A percentile compares a stretch with the other conserved stretches of the same genome.
Conservation (phyloP, 2,113 vertebrate genomes). For the Upupa epops region DNA sequence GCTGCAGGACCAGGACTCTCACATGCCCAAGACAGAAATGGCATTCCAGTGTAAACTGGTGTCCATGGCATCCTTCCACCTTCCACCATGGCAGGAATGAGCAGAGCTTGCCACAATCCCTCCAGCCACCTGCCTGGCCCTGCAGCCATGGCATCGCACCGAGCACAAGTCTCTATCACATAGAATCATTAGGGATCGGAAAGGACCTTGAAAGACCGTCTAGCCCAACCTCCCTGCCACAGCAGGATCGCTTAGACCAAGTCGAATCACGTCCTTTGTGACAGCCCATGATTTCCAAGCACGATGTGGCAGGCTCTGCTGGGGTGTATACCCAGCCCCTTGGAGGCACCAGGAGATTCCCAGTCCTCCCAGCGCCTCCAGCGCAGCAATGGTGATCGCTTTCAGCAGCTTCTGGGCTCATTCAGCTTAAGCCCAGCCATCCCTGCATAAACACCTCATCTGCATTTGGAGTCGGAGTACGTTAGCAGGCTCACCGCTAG, state of each 20-base stretch:
- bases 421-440: neutral
- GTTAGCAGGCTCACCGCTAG: neutral
- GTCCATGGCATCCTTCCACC: neutral
- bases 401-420: neutral
- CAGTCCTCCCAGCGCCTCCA: neutral
- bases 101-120: neutral
- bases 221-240: too few relatives aligned
- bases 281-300: neutral
- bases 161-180: neutral
- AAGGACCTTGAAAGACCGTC: too few relatives aligned
- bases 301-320: rapidly evolving
- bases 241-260: too few relatives aligned
- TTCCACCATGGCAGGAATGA: neutral
- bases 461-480: neutral
- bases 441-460: neutral
- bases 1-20: neutral
- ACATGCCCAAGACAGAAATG: rapidly evolving
- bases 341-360: neutral
- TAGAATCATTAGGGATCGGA: too few relatives aligned
- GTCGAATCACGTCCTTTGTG: neutral
- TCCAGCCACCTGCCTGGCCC: neutral
- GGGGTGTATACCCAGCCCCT: neutral
- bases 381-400: too few relatives aligned
- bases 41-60: neutral
- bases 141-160: neutral